These are phyloP conservation scores for Palloptera scutellata DNA, from an alignment of 2,888 invertebrate species.

Conservation along the genomic window DNA sequence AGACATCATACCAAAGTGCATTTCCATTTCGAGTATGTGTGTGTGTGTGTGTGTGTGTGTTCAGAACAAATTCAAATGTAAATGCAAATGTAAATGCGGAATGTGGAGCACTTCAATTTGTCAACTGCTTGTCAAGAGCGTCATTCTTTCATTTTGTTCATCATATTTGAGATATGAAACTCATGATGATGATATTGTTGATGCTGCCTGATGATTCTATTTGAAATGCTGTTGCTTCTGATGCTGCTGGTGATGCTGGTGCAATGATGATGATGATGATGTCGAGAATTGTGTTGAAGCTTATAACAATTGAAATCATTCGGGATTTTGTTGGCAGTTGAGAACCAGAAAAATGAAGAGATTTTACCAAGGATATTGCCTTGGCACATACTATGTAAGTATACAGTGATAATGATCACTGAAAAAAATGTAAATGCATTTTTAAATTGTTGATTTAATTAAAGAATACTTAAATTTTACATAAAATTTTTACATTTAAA, in stretches of 20 bases:
- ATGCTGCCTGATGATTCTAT: slow-evolving; percentile 6
- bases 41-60: neutral
- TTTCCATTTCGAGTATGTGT: neutral
- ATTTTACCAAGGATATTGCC: no score
- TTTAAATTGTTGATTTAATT: no score
- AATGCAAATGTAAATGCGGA: slow-evolving; percentile 16
- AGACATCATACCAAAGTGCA: no score
- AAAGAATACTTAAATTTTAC: no score
- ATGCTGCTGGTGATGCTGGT: slow-evolving; percentile 29
- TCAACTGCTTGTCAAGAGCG: slow-evolving; percentile 36
- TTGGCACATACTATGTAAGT: no score
- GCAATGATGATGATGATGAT: slow-evolving; percentile 23
- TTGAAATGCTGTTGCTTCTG: slow-evolving; percentile 12
- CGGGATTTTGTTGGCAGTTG: neutral
- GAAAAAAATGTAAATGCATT: no score
- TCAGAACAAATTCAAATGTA: neutral
- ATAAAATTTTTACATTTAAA: no score
- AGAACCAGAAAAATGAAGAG: no score
- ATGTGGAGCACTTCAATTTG: slow-evolving; percentile 36
- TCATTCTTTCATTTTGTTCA: slow-evolving; percentile 23
- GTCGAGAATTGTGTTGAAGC: slow-evolving; percentile 13
- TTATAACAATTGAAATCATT: slow-evolving; percentile 27
- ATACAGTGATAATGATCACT: no score
- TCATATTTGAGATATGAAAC: neutral
- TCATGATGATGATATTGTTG: slow-evolving; percentile 3